Base-by-base conservation (phyloP, 2,888 invertebrate genomes). In the Choristoneura rosaceana region DNA sequence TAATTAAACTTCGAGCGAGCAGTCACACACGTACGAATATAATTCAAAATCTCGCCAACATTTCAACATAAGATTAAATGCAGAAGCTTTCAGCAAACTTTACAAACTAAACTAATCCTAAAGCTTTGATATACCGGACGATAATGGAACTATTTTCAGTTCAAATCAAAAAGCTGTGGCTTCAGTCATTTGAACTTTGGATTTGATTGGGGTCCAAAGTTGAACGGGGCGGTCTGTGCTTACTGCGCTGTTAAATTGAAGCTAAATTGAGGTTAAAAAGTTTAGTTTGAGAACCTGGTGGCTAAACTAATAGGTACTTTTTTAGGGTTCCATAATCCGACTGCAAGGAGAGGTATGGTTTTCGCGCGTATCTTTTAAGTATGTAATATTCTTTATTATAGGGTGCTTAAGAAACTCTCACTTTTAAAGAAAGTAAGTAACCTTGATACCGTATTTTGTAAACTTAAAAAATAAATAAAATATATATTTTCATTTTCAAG, bases 71-170 rank as follows among this genome's bases (percentile, higher is more conserved):
- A 64, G 58, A 64, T 60, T 41, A 59, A 47, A 45, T 5, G n/a
- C 8, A 25, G 62, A 66, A 61, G 33, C 55, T 25, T 41, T 52
- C 38, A 7, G 8, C 52, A 47, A 64, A 64, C 64, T 64, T 64
- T 34, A 50, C 50, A 50, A 64, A 64, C 64, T 64, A 15, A 64
- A 50, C 64, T 64, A 50, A 64, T 64, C 64, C 34, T 4, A 17
- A 41, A 25, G 34, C 64, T 50, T 71, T 65, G 52, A 55, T 38
- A 65, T 50, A 55, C 69, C 55, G 25, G 41, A 52, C 67, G 66
- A 52, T 71, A 62, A 67, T 71, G 71, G 71, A 55, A 67, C 66
- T 71, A 71, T 58, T 67, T 67, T 67, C 52, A 66, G 66, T 14
- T 34, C 15, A 52, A 71, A 62, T 62, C 71, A 71, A 71, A 71